A percentile compares a stretch with the other conserved stretches of the same genome.
Evolutionary conservation across 2,888 invertebrate genomes (phyloP).

Genomic region (Meiosimyza platycephala): DNA sequence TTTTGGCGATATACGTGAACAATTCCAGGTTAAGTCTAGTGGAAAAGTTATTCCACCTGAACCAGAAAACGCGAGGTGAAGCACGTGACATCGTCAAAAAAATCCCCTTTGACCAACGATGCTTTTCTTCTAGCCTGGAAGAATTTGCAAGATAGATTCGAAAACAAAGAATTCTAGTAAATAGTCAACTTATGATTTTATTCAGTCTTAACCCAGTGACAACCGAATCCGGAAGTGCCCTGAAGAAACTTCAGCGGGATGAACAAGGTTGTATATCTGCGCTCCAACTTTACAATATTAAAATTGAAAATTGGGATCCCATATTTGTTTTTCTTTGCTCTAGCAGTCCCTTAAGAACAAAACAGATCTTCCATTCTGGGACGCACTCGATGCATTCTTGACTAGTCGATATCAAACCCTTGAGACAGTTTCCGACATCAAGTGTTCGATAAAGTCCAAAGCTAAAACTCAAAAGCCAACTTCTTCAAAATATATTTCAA

Average conservation of each 20-base stretch:
- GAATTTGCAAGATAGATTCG: conserved; percentile 23
- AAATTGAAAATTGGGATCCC: too few relatives aligned
- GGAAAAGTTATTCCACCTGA: not conserved
- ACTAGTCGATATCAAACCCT: not conserved
- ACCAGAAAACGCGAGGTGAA: conserved; percentile 1
- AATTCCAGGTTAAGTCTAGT: not conserved
- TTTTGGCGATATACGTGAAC: not conserved
- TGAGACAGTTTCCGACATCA: not conserved
- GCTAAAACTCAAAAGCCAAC: too few relatives aligned
- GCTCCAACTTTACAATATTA: too few relatives aligned
- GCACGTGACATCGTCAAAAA: conserved; percentile 28
- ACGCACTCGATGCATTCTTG: not conserved
- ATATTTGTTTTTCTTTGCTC: not conserved
- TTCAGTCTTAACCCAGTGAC: not conserved
- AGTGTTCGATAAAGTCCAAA: not conserved
- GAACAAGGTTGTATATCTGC: too few relatives aligned
- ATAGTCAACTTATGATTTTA: not conserved
- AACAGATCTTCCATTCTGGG: not conserved
- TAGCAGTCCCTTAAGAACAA: not conserved
- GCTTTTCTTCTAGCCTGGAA: conserved; percentile 31
- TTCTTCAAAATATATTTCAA: too few relatives aligned
- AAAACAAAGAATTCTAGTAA: not conserved
- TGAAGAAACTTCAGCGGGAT: too few relatives aligned
- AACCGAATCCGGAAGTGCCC: not conserved
- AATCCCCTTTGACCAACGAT: conserved; percentile 31